Conservation (phyloP, 2,888 invertebrate species). For the Dasypogon diadema region DNA sequence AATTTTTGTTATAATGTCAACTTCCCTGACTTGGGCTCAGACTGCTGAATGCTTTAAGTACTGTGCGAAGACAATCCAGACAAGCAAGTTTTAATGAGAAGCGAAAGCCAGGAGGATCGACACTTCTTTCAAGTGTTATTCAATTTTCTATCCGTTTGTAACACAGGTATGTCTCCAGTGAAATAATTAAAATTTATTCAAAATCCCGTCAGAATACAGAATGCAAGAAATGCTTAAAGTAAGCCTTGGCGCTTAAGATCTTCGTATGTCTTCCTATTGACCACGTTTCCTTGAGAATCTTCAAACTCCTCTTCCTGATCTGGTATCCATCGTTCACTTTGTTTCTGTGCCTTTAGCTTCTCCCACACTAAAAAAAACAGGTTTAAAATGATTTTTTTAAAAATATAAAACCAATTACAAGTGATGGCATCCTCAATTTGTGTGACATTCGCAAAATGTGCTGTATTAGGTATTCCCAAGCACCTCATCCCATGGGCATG, state of each 20-base stretch:
- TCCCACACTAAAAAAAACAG: slow-evolving; percentile 87
- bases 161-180: too few species aligned
- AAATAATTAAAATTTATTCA: neutral
- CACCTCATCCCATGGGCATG: slow-evolving; percentile 97
- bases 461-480: slow-evolving; percentile 98
- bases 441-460: slow-evolving; percentile 99
- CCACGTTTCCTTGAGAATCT: slow-evolving; percentile 98
- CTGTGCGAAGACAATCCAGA: too few species aligned
- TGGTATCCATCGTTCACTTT: slow-evolving; percentile 95
- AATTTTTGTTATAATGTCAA: too few species aligned
- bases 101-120: too few species aligned
- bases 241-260: slow-evolving; percentile 98
- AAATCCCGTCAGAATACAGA: neutral
- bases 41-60: too few species aligned
- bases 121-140: too few species aligned
- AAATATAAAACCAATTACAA: slow-evolving; percentile 72
- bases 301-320: slow-evolving; percentile 99
- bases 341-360: slow-evolving; percentile 95
- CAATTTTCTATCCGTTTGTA: too few species aligned
- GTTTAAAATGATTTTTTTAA: slow-evolving; percentile 16
- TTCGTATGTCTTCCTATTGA: slow-evolving; percentile 97
- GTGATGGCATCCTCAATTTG: slow-evolving; percentile 98
- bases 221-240: slow-evolving; percentile 74
- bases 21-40: too few species aligned
- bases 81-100: too few species aligned